Percentiles rank a stretch among this genome's conserved stretches.
Evolutionary conservation across 2,113 vertebrate species (phyloP).

Genomic region (Gila orcuttii): DNA sequence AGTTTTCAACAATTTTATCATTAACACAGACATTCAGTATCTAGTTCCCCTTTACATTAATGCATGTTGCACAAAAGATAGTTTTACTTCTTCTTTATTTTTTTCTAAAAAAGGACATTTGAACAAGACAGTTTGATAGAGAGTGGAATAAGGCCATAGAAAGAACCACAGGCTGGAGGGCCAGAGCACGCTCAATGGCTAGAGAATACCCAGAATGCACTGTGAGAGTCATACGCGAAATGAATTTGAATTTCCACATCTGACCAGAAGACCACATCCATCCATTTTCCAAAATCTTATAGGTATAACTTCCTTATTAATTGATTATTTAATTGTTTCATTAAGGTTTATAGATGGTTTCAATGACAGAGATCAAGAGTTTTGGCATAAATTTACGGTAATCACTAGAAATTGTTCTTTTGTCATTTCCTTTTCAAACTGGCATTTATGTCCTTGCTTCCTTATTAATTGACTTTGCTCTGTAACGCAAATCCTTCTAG

Average conservation of each 20-base stretch:
- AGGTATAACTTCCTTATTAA: too few species aligned
- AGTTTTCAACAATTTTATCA: not conserved
- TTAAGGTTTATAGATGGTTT: too few species aligned
- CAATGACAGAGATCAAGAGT: too few species aligned
- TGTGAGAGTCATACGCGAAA: too few species aligned
- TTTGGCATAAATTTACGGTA: too few species aligned
- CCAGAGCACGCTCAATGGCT: too few species aligned
- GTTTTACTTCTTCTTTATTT: not conserved
- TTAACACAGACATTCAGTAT: not conserved
- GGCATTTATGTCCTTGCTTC: not conserved
- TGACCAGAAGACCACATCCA: too few species aligned
- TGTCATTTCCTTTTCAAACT: not conserved
- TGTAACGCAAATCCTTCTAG: not conserved
- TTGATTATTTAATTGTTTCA: too few species aligned
- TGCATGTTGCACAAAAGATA: not conserved
- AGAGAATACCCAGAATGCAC: too few species aligned
- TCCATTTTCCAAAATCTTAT: too few species aligned
- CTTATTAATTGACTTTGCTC: not conserved
- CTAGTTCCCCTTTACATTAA: not conserved
- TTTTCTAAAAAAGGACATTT: constrained; percentile 17
- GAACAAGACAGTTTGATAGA: not conserved
- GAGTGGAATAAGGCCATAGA: not conserved
- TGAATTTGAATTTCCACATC: too few species aligned
- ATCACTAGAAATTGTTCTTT: not conserved
- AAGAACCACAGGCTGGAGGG: not conserved